A percentile compares a stretch with the other conserved stretches of the same genome.
phyloP scores from a whole-genome alignment of 2,797 vertebrate genomes.

The Enteromius trimaculatus region DNA sequence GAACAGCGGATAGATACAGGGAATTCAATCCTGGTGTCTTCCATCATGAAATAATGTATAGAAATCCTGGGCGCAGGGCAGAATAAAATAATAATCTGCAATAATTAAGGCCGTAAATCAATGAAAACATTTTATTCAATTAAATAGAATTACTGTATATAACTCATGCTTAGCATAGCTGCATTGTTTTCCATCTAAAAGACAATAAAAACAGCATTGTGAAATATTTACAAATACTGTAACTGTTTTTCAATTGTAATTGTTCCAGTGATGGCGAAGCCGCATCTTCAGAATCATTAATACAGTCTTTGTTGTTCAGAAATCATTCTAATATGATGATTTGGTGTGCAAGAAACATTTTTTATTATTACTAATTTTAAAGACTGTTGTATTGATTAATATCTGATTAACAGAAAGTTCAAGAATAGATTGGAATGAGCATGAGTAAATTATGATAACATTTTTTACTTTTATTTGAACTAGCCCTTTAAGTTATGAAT shows the following conservation, averaged over 20 bases:
- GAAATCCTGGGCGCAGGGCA: constrained; percentile 2
- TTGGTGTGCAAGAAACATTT: neutral
- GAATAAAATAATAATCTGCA: constrained; percentile 25
- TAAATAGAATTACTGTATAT: neutral
- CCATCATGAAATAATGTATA: constrained; percentile 25
- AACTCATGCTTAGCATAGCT: neutral
- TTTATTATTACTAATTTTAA: neutral
- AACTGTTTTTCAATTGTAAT: neutral
- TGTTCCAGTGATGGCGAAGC: neutral
- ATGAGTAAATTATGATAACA: neutral
- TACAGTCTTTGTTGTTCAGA: neutral
- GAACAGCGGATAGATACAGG: constrained; percentile 27
- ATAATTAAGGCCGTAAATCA: neutral
- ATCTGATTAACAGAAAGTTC: neutral
- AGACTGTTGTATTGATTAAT: neutral
- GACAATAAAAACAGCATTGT: neutral
- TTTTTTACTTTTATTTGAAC: neutral
- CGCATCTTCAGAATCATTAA: too few species aligned
- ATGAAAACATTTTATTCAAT: neutral
- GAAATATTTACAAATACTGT: neutral
- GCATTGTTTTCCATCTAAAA: neutral
- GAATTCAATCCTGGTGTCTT: constrained; percentile 35
- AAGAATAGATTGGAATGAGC: neutral
- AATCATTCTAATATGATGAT: neutral
- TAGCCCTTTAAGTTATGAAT: neutral